Base-by-base conservation (phyloP, 2,888 invertebrate genomes). In the Diarsia brunnea region DNA sequence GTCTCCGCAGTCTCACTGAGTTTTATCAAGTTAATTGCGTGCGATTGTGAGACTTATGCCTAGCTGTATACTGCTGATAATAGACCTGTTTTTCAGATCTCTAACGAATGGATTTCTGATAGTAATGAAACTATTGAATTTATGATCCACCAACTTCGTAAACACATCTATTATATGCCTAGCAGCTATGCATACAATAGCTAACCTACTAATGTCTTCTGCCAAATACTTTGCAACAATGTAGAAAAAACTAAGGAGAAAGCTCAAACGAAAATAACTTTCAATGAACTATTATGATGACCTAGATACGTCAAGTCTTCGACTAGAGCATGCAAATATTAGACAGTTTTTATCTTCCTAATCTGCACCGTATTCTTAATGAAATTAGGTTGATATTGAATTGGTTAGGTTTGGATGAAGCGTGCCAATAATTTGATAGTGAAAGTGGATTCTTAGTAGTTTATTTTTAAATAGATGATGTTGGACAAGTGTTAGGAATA, bases 381-480 rank as follows among this genome's bases (percentile, higher is more conserved):
- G n/a, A 11, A 71, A 76, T 74, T 87, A 76, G 75, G 82, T 80
- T 27, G 67, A 69, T 24, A 45, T 78, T 79, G 31, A 21, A 19
- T 70, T 38, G 73, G 38, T 43, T 38, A 24, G 21, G 4, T n/a
- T 3, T 47, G 27, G 47, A 60, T 14, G 51, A 71, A 60, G 53
- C 69, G 75, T 85, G 85, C 85, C 87, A 84, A 87, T 72, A 72
- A 70, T 68, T 78, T 79, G 72, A 82, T 67, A 87, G 86, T 76
- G 87, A 86, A 85, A 86, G 87, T 76, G 77, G 66, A 76, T 68
- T 77, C 51, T 76, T n/a, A 69, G 66, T 7, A 45, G 75, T 67
- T 67, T 87, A 82, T 87, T 82, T 82, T 75, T 70, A 75, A 69
- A 24, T 45, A 53, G 47, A 64, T 47, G 64, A 64, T 68, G 69